phyloP scores from a whole-genome alignment of 2,888 invertebrate species.

The Cerastoderma edule region DNA sequence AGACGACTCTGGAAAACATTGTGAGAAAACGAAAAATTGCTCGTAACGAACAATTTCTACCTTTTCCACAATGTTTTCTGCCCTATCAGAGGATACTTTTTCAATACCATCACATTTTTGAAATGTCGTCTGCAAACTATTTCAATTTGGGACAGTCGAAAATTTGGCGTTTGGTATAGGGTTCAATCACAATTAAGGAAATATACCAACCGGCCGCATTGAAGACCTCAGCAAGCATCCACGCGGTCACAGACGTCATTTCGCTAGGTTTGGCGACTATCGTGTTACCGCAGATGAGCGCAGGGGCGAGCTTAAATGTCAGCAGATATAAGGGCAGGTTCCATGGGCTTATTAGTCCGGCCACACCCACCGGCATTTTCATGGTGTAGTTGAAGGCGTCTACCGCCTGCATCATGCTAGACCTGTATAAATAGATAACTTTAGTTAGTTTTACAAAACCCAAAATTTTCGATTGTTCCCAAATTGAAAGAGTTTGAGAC shows the following conservation, averaged over 20 bases:
- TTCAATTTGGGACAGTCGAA: too few relatives aligned
- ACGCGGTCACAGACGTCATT: constrained; percentile 86
- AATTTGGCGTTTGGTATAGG: too few relatives aligned
- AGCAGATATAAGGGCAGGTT: constrained; percentile 86
- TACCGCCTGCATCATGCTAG: constrained; percentile 64
- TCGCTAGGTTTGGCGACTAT: constrained; percentile 86
- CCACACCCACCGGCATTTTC: constrained; percentile 85
- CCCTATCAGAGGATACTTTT: too few relatives aligned
- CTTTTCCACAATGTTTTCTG: too few relatives aligned
- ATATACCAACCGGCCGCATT: constrained; percentile 83
- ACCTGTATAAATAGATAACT: constrained; percentile 72
- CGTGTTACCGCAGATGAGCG: constrained; percentile 84
- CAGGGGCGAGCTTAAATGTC: constrained; percentile 86
- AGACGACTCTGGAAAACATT: too few relatives aligned
- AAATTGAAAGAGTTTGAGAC: too few relatives aligned
- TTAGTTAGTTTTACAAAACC: too few relatives aligned
- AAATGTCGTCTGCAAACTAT: too few relatives aligned
- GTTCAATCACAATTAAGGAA: not conserved
- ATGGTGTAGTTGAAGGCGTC: constrained; percentile 84
- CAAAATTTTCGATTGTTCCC: too few relatives aligned
- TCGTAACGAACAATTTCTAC: too few relatives aligned
- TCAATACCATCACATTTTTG: too few relatives aligned
- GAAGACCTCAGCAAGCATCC: constrained; percentile 84
- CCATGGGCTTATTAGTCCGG: constrained; percentile 86
- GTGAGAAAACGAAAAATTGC: too few relatives aligned